Conservation (phyloP, 2,113 vertebrate species). For the Aspidoscelis tigris region DNA sequence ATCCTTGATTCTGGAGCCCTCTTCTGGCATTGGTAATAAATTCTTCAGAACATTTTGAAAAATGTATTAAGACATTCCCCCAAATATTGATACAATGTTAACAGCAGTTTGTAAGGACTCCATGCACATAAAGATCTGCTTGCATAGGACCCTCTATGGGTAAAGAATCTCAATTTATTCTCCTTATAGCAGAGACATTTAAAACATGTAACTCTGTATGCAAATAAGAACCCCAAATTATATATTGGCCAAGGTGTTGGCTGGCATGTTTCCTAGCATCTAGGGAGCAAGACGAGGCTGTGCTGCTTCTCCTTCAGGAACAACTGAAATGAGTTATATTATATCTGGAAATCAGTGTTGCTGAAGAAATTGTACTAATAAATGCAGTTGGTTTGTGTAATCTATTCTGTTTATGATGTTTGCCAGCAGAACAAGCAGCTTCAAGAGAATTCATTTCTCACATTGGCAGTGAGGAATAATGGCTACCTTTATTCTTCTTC, state of each 20-base stretch:
- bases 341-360: background rate
- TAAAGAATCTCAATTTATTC: background rate
- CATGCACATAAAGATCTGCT: background rate
- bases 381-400: background rate
- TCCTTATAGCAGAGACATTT: background rate
- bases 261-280: background rate
- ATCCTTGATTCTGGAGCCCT: background rate
- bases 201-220: background rate
- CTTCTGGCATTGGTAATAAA: background rate
- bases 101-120: background rate
- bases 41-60: background rate
- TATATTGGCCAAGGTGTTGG: background rate
- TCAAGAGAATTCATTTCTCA: conserved; percentile 25
- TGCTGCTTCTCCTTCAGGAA: background rate
- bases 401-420: background rate
- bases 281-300: background rate
- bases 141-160: background rate
- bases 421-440: background rate
- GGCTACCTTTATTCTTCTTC: background rate
- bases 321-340: background rate
- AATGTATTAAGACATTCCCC: background rate
- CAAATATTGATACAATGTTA: background rate
- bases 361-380: background rate
- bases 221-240: too few species aligned
- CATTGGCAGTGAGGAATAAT: background rate